These are phyloP conservation scores for Hypsibius dujardini DNA, from an alignment of 1,140 invertebrate species.

Conservation along the genomic window DNA sequence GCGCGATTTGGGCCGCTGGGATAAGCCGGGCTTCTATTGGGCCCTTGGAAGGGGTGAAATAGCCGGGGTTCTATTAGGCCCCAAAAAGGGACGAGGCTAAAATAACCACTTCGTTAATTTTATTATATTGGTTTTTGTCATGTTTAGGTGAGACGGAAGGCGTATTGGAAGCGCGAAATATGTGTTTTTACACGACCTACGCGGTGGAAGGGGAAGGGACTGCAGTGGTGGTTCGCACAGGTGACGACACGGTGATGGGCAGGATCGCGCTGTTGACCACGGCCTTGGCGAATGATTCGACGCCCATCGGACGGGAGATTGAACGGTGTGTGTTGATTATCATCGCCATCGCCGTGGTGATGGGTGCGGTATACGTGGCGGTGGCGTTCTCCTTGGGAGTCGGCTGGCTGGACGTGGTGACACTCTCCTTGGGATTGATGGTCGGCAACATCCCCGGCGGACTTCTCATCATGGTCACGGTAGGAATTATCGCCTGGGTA, in stretches of 20 bases:
- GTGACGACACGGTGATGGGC: constrained; percentile 26
- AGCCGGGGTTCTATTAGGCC: too few species aligned
- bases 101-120: too few species aligned
- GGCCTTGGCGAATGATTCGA: constrained; percentile 25
- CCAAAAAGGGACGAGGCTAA: too few species aligned
- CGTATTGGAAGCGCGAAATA: constrained; percentile 25
- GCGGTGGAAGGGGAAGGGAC: constrained; percentile 24
- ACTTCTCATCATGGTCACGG: constrained; percentile 14
- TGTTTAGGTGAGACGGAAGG: constrained; percentile 17
- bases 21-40: too few species aligned
- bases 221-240: constrained; percentile 27
- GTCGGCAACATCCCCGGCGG: constrained; percentile 30
- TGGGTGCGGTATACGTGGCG: constrained; percentile 31
- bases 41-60: too few species aligned
- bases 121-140: too few species aligned
- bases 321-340: constrained; percentile 30
- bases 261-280: constrained; percentile 26
- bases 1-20: too few species aligned
- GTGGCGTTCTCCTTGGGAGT: constrained; percentile 28
- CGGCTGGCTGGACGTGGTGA: constrained; percentile 27
- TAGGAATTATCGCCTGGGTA: background rate
- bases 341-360: constrained; percentile 28
- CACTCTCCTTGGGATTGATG: constrained; percentile 29
- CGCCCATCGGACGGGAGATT: constrained; percentile 29
- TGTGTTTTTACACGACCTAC: constrained; percentile 25